Base-by-base conservation (phyloP, 1,140 invertebrate genomes). In the Dendroctonus valens region DNA sequence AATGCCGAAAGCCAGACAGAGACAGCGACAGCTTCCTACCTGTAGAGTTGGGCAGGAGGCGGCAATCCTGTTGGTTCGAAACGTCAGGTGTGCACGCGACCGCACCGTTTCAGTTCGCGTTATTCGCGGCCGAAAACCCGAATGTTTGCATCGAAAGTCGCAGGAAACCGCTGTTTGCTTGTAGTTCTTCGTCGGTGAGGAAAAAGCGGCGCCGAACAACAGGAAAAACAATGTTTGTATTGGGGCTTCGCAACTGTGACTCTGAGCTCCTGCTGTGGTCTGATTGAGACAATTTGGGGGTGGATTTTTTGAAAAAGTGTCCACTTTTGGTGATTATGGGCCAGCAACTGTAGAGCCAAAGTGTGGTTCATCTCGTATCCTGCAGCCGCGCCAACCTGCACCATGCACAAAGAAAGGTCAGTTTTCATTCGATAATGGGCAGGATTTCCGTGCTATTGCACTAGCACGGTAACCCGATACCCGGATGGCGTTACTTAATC, bases 21-120 rank as follows among this genome's bases (percentile, higher is more conserved):
- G 41, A 68, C 65, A 61, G 67, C 57, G 70, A 67, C 58, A 41
- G n/a, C 38, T 15, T 46, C 12, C 7, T 72, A 72, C 70, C 70
- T 72, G 70, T 72, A 72, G 70, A 70, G 70, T 72, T 72, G 12
- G 14, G 57, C 57, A 59, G 53, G 53, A 39, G 53, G 39, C 70
- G 69, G 69, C 51, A 58, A 67, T 41, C 14, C 68, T 58, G 38
- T 42, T 60, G 51, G 46, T 65, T 67, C 53, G 39, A 41, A 67
- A 69, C 68, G 60, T 61, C 68, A 67, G 68, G 68, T 67, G 64
- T 50, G 41, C 55, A 69, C 50, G 59, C 49, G 59, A 48, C 44
- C 44, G 46, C 44, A 60, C 11, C 38, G 14, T 44, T 40, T 40
- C 50, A 60, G 55, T 55, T 40, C 41, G 57, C 26, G 26, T 26